These are phyloP conservation scores for Fragariocoptes setiger DNA, from an alignment of 1,140 invertebrate species.

Conservation along the genomic window DNA sequence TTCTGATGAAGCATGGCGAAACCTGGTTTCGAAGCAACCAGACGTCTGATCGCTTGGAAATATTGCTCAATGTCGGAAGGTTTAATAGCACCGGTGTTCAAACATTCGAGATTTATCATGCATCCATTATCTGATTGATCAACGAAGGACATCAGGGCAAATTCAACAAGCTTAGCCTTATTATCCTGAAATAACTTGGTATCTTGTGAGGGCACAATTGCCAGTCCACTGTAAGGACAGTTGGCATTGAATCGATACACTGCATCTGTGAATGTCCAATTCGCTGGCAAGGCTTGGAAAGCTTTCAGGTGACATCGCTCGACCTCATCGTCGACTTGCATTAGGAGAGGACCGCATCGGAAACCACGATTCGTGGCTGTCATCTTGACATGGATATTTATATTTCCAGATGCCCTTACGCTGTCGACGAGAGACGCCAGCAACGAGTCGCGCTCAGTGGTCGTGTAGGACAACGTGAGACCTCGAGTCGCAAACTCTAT, in stretches of 20 bases:
- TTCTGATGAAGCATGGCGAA: slow-evolving; percentile 78
- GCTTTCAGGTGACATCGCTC: slow-evolving; percentile 58
- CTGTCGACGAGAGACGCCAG: slow-evolving; percentile 80
- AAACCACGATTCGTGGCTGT: slow-evolving; percentile 41
- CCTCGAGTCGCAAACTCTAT: slow-evolving; percentile 70
- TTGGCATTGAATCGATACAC: slow-evolving; percentile 84
- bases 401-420: slow-evolving; percentile 73
- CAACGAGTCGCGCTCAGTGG: slow-evolving; percentile 61
- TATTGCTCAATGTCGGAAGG: slow-evolving; percentile 33
- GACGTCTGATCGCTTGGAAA: slow-evolving; percentile 62
- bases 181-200: slow-evolving; percentile 88
- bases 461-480: slow-evolving; percentile 48
- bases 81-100: slow-evolving; percentile 19
- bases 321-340: slow-evolving; percentile 68
- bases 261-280: slow-evolving; percentile 29
- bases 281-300: slow-evolving; percentile 32
- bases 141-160: slow-evolving; percentile 37
- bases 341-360: slow-evolving; percentile 51
- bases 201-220: slow-evolving; percentile 80
- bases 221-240: slow-evolving; percentile 78
- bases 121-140: slow-evolving; percentile 32
- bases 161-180: slow-evolving; percentile 77
- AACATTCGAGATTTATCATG: slow-evolving; percentile 25
- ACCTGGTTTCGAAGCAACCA: slow-evolving; percentile 86
- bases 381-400: slow-evolving; percentile 85